A percentile compares a stretch with the other conserved stretches of the same genome.
Evolutionary conservation across 2,113 vertebrate genomes (phyloP).

Genomic region (Ophthalmolycus amberensis): DNA sequence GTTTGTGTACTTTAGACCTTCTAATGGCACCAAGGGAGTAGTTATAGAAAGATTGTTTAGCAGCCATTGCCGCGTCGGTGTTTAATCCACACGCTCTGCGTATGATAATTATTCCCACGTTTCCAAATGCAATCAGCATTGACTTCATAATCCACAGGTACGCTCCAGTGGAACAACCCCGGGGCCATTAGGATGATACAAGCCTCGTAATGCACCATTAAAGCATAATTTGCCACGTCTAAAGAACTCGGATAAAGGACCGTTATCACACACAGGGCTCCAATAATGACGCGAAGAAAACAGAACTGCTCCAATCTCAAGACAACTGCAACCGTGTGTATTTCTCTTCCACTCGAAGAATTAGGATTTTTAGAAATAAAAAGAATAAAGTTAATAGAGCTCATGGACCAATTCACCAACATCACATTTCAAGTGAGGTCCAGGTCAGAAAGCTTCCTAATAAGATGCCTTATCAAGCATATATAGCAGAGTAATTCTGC

Average conservation of each 20-base stretch:
- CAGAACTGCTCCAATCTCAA: constrained; percentile 7
- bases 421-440: no score
- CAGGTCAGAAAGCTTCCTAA: no score
- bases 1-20: background rate
- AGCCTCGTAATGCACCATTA: constrained; percentile 8
- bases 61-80: background rate
- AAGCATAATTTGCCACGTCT: constrained; percentile 14
- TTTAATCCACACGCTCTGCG: background rate
- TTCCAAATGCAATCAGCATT: constrained; percentile 7
- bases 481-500: no score
- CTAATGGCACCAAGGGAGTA: background rate
- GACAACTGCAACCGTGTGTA: background rate
- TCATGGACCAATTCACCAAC: no score
- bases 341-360: no score
- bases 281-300: constrained; percentile 21
- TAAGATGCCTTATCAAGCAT: background rate
- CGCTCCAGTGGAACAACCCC: constrained; percentile 1
- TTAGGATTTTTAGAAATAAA: background rate
- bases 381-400: background rate
- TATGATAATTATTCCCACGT: constrained; percentile 12
- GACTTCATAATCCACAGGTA: background rate
- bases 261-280: constrained; percentile 22
- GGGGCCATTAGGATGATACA: constrained; percentile 18
- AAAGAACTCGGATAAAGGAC: constrained; percentile 28
- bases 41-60: background rate